A percentile compares a stretch with the other conserved stretches of the same genome.
These are phyloP conservation scores for Cantharis flavilabris DNA, from an alignment of 2,888 invertebrate species.

Conservation along the genomic window DNA sequence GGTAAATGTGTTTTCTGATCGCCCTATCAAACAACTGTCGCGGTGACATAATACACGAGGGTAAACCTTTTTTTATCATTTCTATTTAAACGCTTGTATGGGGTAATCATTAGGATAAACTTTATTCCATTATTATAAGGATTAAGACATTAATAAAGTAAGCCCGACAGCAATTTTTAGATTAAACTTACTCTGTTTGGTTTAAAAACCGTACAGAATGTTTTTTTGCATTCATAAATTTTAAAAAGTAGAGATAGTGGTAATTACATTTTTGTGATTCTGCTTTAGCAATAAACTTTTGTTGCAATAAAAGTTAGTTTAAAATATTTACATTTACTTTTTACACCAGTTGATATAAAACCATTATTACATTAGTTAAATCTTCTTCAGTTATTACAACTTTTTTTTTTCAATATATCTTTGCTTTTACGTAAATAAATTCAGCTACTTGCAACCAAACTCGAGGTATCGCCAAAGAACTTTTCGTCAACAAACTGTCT, in stretches of 20 bases:
- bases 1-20: constrained; percentile 25
- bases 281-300: background rate
- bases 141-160: constrained; percentile 15
- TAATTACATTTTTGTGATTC: background rate
- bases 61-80: constrained; percentile 20
- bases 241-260: background rate
- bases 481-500: background rate
- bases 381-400: background rate
- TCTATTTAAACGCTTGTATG: constrained; percentile 22
- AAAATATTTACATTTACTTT: background rate
- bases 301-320: background rate
- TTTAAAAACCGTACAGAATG: background rate
- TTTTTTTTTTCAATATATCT: background rate
- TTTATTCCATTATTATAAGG: constrained; percentile 6
- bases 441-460: background rate
- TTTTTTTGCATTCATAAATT: background rate
- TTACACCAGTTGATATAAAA: background rate
- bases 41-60: constrained; percentile 30
- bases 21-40: constrained; percentile 35
- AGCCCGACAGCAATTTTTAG: background rate
- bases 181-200: background rate
- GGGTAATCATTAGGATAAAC: constrained; percentile 24
- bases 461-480: background rate
- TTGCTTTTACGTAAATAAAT: background rate
- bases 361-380: background rate